Evolutionary conservation across 1,140 invertebrate genomes (phyloP).

Genomic region (Drosophila pseudoananassae): DNA sequence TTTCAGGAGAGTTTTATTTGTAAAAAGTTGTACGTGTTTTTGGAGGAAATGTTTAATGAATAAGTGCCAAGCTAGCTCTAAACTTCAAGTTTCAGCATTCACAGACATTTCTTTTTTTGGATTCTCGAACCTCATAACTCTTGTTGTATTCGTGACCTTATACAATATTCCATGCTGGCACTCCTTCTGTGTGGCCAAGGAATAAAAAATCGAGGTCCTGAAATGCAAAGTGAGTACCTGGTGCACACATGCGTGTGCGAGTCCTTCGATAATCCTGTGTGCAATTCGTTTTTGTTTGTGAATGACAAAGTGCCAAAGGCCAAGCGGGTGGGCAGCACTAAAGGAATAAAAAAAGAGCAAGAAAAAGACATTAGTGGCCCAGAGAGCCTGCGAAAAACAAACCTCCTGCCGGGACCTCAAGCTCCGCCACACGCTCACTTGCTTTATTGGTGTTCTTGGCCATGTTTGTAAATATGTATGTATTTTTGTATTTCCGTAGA

Average conservation of each 20-base stretch:
- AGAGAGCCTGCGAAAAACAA: constrained; percentile 47
- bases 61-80: too few species aligned
- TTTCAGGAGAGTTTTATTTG: too few species aligned
- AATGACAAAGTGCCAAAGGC: constrained; percentile 77
- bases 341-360: constrained; percentile 53
- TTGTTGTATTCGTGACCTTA: neutral
- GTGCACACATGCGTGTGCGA: constrained; percentile 25
- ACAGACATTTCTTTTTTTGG: neutral
- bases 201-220: constrained; percentile 12
- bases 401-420: constrained; percentile 24
- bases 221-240: constrained; percentile 5
- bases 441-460: constrained; percentile 2
- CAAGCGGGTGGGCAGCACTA: constrained; percentile 23
- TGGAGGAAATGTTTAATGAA: too few species aligned
- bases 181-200: neutral
- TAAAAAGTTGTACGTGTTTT: too few species aligned
- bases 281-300: constrained; percentile 72
- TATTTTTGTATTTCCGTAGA: neutral
- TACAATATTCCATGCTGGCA: neutral
- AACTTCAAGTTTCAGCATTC: neutral
- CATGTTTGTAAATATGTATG: neutral
- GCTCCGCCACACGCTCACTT: neutral
- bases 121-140: neutral
- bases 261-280: constrained; percentile 37
- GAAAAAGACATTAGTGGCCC: constrained; percentile 71